These are phyloP conservation scores for Prionace glauca DNA, from an alignment of 2,797 vertebrate genomes.

Conservation along the genomic window DNA sequence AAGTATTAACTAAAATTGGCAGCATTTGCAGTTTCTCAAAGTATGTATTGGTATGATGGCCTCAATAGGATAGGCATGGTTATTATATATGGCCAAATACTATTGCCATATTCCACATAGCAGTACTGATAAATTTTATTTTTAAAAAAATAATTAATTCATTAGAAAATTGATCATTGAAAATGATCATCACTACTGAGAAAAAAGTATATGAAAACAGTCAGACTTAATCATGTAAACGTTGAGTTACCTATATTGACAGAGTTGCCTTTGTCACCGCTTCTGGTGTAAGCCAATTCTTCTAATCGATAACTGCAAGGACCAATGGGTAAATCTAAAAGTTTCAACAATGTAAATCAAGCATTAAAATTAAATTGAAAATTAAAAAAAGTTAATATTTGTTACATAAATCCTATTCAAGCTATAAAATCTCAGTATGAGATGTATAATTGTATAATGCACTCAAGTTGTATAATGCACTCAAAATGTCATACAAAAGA, in stretches of 20 bases:
- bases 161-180: background rate
- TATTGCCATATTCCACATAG: background rate
- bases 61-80: background rate
- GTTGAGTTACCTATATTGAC: conserved; percentile 70
- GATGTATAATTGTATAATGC: too few relatives aligned
- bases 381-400: conserved; percentile 43
- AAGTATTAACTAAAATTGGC: background rate
- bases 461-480: background rate
- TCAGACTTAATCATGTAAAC: background rate
- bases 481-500: background rate
- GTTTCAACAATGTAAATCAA: conserved; percentile 35
- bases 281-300: conserved; percentile 74
- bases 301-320: conserved; percentile 68
- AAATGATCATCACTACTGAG: background rate
- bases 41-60: background rate
- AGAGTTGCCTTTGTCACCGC: conserved; percentile 76
- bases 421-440: background rate
- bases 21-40: background rate
- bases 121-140: background rate
- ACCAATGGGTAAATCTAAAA: conserved; percentile 67
- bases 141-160: background rate
- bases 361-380: background rate
- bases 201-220: background rate
- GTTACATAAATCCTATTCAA: conserved; percentile 44
- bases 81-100: background rate